Evolutionary conservation across 2,888 invertebrate species (phyloP).

Genomic region (Tuta absoluta): DNA sequence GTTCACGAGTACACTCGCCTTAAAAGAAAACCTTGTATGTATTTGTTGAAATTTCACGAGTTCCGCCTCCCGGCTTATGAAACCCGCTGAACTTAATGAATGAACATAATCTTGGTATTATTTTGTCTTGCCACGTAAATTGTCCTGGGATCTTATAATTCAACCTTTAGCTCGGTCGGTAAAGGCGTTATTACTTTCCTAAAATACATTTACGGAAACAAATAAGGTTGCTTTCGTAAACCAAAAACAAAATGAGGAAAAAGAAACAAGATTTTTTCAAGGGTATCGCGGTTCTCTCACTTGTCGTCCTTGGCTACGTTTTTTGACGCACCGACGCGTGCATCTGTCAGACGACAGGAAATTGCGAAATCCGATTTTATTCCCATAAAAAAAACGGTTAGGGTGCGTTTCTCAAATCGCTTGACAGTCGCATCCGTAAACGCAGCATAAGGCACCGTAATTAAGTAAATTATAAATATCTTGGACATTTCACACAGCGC

Average conservation of each 20-base stretch:
- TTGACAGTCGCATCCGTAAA: too few relatives aligned
- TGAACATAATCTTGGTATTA: constrained; percentile 16
- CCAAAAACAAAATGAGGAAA: neutral
- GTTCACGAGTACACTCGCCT: too few relatives aligned
- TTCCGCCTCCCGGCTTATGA: constrained; percentile 23
- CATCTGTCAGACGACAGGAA: too few relatives aligned
- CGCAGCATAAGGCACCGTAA: too few relatives aligned
- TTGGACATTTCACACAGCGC: too few relatives aligned
- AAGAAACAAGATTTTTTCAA: constrained; percentile 6
- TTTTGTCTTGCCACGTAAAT: constrained; percentile 17
- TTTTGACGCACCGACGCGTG: too few relatives aligned
- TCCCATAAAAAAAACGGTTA: too few relatives aligned
- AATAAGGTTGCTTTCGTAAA: neutral
- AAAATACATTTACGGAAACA: constrained; percentile 8
- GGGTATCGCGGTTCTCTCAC: too few relatives aligned
- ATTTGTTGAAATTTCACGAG: constrained; percentile 24
- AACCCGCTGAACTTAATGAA: constrained; percentile 17
- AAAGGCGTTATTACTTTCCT: constrained; percentile 2
- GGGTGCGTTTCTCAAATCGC: too few relatives aligned
- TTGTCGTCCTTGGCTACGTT: too few relatives aligned
- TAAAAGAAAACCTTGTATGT: neutral
- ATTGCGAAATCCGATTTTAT: too few relatives aligned
- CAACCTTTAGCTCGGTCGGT: neutral
- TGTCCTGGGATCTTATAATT: constrained; percentile 11
- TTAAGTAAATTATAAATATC: too few relatives aligned